Percentiles rank a stretch among this genome's conserved stretches.
These are phyloP conservation scores for Tiaroga cobitis DNA, from an alignment of 2,797 vertebrate genomes.

Conservation along the genomic window DNA sequence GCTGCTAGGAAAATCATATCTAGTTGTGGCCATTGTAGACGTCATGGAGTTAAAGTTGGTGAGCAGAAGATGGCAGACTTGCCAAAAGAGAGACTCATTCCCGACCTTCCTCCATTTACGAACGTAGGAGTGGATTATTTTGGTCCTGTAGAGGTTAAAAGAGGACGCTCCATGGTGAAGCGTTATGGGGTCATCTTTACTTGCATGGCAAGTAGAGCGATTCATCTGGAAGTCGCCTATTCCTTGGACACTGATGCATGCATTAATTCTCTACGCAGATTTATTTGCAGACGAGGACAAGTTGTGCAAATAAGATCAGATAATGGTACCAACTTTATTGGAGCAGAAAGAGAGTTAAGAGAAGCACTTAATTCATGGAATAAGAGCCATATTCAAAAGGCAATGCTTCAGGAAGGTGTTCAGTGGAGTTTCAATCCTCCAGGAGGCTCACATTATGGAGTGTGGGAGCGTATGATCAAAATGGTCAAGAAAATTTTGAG, in stretches of 20 bases:
- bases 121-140: not conserved
- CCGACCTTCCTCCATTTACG: not conserved
- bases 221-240: not conserved
- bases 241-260: too few species aligned
- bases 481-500: too few species aligned
- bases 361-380: not conserved
- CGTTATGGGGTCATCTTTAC: not conserved
- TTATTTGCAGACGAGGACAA: too few species aligned
- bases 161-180: not conserved
- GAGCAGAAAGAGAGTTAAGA: not conserved
- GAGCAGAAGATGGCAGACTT: slow-evolving; percentile 2
- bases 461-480: too few species aligned
- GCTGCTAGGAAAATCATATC: not conserved
- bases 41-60: not conserved
- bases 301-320: too few species aligned
- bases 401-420: not conserved
- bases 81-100: not conserved
- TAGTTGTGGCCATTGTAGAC: not conserved
- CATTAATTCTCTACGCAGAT: too few species aligned
- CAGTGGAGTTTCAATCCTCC: not conserved
- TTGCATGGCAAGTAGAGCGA: too few species aligned
- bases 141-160: not conserved
- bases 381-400: not conserved
- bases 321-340: too few species aligned
- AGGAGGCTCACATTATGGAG: too few species aligned